Percentiles rank a stretch among this genome's conserved stretches.
phyloP scores from a whole-genome alignment of 2,113 vertebrate genomes.

The Malurus melanocephalus region DNA sequence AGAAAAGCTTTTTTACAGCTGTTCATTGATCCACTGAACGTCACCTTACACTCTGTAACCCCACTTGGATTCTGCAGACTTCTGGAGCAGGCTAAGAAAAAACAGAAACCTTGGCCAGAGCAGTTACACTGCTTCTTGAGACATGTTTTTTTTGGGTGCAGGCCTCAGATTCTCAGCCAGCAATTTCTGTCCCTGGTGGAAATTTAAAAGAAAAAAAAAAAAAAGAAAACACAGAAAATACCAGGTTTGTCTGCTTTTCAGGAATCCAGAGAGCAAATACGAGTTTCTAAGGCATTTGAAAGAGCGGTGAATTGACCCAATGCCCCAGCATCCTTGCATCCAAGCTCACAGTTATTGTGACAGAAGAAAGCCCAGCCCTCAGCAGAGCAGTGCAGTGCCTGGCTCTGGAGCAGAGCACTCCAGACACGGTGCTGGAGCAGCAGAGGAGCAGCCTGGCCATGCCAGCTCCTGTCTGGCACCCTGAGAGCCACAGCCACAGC shows the following conservation, averaged over 20 bases:
- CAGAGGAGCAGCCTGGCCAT: neutral
- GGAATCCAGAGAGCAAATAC: neutral
- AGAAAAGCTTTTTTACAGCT: constrained; percentile 42
- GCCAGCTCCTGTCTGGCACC: accelerated
- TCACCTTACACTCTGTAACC: neutral
- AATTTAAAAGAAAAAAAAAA: neutral
- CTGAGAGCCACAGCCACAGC: neutral
- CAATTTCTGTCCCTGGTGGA: neutral
- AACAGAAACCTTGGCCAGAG: constrained; percentile 4
- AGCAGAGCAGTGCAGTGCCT: neutral
- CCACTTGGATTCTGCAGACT: neutral
- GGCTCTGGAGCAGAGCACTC: accelerated
- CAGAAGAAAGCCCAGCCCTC: neutral
- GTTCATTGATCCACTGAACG: neutral
- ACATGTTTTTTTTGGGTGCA: constrained; percentile 40
- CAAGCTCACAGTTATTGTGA: neutral
- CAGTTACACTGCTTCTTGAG: neutral
- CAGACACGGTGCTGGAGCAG: neutral
- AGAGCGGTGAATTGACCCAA: neutral
- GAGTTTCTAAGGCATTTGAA: neutral
- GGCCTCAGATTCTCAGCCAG: constrained; percentile 18
- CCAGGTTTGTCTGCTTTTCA: constrained; percentile 25
- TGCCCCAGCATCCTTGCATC: neutral
- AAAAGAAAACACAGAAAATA: neutral
- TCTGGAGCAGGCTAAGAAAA: constrained; percentile 12